phyloP scores from a whole-genome alignment of 2,888 invertebrate genomes.

The Gonocerus acuteangulatus region DNA sequence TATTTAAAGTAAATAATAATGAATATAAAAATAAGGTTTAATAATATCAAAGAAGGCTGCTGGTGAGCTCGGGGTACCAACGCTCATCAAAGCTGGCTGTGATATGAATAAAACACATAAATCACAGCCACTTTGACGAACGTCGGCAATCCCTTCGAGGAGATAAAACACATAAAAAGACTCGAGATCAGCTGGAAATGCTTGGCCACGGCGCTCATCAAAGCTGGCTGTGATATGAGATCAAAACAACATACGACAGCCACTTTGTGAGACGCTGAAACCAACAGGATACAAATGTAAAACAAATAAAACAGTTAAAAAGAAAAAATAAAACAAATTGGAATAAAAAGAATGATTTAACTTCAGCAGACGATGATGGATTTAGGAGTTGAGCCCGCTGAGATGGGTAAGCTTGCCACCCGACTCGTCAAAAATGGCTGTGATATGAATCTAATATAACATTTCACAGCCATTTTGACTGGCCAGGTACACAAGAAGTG shows the following conservation, averaged over 20 bases:
- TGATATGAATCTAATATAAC: constrained; percentile 63
- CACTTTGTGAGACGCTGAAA: constrained; percentile 68
- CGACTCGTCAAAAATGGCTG: constrained; percentile 94
- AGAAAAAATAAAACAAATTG: not conserved
- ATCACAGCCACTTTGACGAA: constrained; percentile 85
- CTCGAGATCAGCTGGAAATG: not conserved
- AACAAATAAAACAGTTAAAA: too few species aligned
- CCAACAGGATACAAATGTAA: constrained; percentile 9
- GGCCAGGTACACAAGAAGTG: constrained; percentile 44
- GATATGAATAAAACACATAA: constrained; percentile 67
- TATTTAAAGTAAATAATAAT: too few species aligned
- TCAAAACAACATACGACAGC: constrained; percentile 67
- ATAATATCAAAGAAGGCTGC: too few species aligned
- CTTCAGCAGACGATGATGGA: not conserved
- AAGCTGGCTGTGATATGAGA: constrained; percentile 97
- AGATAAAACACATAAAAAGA: too few species aligned
- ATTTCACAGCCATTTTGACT: constrained; percentile 77
- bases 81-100: constrained; percentile 98
- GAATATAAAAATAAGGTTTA: too few species aligned
- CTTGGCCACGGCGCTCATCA: constrained; percentile 66
- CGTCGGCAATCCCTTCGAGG: constrained; percentile 44
- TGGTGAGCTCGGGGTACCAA: constrained; percentile 35
- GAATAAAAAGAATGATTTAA: not conserved
- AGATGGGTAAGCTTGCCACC: constrained; percentile 1
- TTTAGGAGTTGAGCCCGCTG: not conserved